Percentiles rank a stretch among this genome's conserved stretches.
Conservation (phyloP, 2,113 vertebrate species). For the Rostratula benghalensis region DNA sequence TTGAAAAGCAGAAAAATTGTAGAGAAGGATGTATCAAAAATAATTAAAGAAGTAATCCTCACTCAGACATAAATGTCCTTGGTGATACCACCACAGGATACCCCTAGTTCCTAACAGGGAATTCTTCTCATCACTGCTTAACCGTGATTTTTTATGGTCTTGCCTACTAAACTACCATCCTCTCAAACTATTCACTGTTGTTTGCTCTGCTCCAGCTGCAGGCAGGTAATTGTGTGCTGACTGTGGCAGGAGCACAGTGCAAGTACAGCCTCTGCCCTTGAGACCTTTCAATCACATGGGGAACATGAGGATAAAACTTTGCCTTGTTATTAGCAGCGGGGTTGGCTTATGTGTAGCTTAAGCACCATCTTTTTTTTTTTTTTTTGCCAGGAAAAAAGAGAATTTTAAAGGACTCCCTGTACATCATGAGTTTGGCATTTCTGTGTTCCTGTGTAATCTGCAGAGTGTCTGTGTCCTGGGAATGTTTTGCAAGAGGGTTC, state of each 20-base stretch:
- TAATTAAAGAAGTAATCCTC: neutral
- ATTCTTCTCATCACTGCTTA: neutral
- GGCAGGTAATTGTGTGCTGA: neutral
- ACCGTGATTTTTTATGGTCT: neutral
- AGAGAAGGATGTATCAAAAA: neutral
- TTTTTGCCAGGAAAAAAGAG: neutral
- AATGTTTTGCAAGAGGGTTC: neutral
- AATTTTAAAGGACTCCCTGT: neutral
- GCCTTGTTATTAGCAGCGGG: neutral
- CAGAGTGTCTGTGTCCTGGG: fast-evolving
- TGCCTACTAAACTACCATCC: neutral
- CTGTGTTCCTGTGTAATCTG: neutral
- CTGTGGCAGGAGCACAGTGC: neutral
- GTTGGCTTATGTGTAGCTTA: neutral
- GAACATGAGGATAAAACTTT: neutral
- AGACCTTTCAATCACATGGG: neutral
- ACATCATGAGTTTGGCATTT: neutral
- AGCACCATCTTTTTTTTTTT: no score
- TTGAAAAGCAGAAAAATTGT: neutral
- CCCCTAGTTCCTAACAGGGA: neutral
- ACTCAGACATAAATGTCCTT: neutral
- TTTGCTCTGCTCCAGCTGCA: neutral
- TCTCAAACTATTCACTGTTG: neutral
- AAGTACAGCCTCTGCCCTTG: neutral
- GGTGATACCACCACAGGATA: neutral